phyloP scores from a whole-genome alignment of 2,888 invertebrate species.

The Cryptocheilus praepositus region DNA sequence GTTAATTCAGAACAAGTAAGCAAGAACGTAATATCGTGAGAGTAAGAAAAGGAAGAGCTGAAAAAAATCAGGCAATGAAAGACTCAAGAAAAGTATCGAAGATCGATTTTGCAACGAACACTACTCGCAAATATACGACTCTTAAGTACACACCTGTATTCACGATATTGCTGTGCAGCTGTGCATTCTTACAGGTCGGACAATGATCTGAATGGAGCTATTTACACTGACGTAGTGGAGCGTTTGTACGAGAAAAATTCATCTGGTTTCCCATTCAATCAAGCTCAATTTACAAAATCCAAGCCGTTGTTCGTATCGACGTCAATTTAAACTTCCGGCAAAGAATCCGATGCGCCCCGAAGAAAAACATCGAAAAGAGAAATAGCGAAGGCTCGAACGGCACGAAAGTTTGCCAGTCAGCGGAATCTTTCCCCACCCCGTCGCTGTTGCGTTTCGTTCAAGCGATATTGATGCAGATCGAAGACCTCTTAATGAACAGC shows the following conservation, averaged over 20 bases:
- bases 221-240: too few relatives aligned
- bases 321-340: conserved; percentile 22
- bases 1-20: too few relatives aligned
- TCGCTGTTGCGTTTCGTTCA: not conserved
- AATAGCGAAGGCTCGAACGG: not conserved
- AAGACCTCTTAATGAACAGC: conserved; percentile 19
- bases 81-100: too few relatives aligned
- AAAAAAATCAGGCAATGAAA: too few relatives aligned
- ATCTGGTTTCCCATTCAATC: not conserved
- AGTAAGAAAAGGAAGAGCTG: too few relatives aligned
- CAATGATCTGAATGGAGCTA: too few relatives aligned
- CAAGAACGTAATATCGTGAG: too few relatives aligned
- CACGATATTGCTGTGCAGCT: too few relatives aligned
- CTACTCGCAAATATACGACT: too few relatives aligned
- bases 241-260: not conserved
- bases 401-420: conserved; percentile 25
- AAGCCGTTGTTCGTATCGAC: conserved; percentile 11
- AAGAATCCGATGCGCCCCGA: conserved; percentile 18
- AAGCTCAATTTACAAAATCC: conserved; percentile 15
- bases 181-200: too few relatives aligned
- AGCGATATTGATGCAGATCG: conserved; percentile 22
- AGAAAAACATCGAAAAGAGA: not conserved
- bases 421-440: not conserved
- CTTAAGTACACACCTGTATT: too few relatives aligned
- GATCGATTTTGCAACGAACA: too few relatives aligned